phyloP scores from a whole-genome alignment of 1,140 invertebrate species.

The Philopotamus ludificatus region DNA sequence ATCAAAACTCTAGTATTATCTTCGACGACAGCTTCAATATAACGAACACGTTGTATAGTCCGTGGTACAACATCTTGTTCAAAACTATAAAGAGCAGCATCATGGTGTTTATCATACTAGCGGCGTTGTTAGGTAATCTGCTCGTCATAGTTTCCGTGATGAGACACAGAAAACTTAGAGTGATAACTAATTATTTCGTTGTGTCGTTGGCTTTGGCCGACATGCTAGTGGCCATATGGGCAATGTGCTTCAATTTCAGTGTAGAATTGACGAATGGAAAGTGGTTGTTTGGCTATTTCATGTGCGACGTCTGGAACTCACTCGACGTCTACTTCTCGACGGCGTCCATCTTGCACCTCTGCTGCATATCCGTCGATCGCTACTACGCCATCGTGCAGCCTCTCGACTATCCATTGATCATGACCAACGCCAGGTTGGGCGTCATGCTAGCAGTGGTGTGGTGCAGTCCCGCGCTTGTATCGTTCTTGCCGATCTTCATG shows the following conservation, averaged over 20 bases:
- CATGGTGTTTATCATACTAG: conserved; percentile 82
- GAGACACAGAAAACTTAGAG: conserved; percentile 77
- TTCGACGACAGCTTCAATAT: conserved; percentile 32
- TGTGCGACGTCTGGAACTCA: conserved; percentile 95
- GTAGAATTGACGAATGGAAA: conserved; percentile 76
- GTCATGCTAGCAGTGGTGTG: conserved; percentile 85
- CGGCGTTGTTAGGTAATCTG: conserved; percentile 83
- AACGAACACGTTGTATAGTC: conserved; percentile 35
- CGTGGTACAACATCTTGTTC: conserved; percentile 50
- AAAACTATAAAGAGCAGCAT: conserved; percentile 68
- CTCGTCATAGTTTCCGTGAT: conserved; percentile 87
- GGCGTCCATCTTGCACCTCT: conserved; percentile 86
- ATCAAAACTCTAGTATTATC: conserved; percentile 31
- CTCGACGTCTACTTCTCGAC: conserved; percentile 95
- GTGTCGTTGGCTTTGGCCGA: conserved; percentile 88
- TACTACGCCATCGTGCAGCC: conserved; percentile 90
- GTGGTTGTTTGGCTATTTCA: conserved; percentile 87
- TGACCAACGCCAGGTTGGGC: conserved; percentile 74
- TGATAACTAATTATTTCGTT: conserved; percentile 95
- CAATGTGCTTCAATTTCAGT: conserved; percentile 93
- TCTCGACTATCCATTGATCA: conserved; percentile 84
- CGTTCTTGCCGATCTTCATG: conserved; percentile 92
- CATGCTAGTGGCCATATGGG: conserved; percentile 87
- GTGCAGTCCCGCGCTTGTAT: conserved; percentile 88
- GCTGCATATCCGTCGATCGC: conserved; percentile 85